phyloP scores from a whole-genome alignment of 2,797 vertebrate genomes.

The Orestias chungarensis region DNA sequence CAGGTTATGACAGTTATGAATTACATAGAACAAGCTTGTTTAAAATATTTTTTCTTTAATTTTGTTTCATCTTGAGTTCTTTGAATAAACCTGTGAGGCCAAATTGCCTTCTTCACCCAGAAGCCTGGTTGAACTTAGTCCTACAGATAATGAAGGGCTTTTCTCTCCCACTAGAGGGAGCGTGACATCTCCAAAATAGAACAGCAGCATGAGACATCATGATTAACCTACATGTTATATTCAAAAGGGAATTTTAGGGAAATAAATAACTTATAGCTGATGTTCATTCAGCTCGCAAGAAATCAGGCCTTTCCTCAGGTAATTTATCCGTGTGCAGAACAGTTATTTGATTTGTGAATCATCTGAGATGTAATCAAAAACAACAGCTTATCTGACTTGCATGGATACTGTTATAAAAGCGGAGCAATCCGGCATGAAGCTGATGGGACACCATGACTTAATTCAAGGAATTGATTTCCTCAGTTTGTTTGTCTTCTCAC shows the following conservation, averaged over 20 bases:
- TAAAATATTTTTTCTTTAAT: neutral
- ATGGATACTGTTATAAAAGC: conserved; percentile 1
- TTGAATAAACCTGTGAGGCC: neutral
- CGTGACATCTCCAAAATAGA: conserved; percentile 26
- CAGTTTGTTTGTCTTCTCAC: neutral
- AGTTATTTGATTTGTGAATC: conserved; percentile 27
- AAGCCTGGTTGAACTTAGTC: neutral
- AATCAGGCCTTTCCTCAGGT: conserved; percentile 7
- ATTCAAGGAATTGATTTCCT: too few species aligned
- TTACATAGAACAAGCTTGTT: neutral
- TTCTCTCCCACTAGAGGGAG: conserved; percentile 63
- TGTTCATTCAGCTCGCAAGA: conserved; percentile 7
- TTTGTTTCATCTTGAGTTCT: neutral
- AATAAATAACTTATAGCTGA: neutral
- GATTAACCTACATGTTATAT: neutral
- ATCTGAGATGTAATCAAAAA: conserved; percentile 37
- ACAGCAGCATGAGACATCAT: neutral
- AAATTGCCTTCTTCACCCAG: too few species aligned
- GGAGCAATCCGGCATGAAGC: neutral
- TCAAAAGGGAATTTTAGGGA: neutral
- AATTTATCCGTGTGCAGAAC: conserved; percentile 14
- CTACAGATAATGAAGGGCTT: neutral
- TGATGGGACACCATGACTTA: conserved; percentile 36
- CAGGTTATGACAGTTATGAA: neutral
- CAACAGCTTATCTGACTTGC: conserved; percentile 28